Percentiles rank a stretch among this genome's conserved stretches.
Conservation (phyloP, 2,888 invertebrate species). For the Cataglyphis altisquamis region DNA sequence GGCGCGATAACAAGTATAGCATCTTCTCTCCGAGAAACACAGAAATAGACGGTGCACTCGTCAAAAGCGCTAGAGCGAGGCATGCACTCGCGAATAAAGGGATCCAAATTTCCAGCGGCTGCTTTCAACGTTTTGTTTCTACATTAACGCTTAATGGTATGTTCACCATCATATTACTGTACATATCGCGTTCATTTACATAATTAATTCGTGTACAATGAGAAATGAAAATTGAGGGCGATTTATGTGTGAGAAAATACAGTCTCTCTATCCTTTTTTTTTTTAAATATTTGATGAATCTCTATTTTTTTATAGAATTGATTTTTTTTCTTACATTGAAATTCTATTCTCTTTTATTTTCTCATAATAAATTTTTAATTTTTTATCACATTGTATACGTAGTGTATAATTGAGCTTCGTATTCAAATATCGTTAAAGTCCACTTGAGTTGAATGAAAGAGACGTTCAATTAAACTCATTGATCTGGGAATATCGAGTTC, state of each 20-base stretch:
- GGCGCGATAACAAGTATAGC: conserved; percentile 55
- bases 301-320: background rate
- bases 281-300: background rate
- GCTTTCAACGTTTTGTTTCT: conserved; percentile 7
- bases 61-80: conserved; percentile 35
- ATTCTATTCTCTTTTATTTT: background rate
- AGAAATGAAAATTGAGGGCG: background rate
- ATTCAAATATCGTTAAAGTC: background rate
- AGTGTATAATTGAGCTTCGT: background rate
- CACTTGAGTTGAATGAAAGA: background rate
- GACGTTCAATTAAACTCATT: background rate
- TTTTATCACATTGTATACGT: background rate
- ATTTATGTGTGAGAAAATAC: background rate
- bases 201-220: background rate
- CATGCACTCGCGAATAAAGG: conserved; percentile 30
- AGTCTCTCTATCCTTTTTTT: background rate
- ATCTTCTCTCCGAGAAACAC: conserved; percentile 48
- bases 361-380: background rate
- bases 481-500: background rate
- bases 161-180: background rate
- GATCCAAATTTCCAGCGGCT: conserved; percentile 36
- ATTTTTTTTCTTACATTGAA: background rate
- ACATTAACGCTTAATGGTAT: background rate
- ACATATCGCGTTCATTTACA: background rate
- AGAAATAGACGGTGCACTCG: conserved; percentile 47